Percentiles rank a stretch among this genome's conserved stretches.
phyloP scores from a whole-genome alignment of 2,888 invertebrate genomes.

The Ophraella communa region DNA sequence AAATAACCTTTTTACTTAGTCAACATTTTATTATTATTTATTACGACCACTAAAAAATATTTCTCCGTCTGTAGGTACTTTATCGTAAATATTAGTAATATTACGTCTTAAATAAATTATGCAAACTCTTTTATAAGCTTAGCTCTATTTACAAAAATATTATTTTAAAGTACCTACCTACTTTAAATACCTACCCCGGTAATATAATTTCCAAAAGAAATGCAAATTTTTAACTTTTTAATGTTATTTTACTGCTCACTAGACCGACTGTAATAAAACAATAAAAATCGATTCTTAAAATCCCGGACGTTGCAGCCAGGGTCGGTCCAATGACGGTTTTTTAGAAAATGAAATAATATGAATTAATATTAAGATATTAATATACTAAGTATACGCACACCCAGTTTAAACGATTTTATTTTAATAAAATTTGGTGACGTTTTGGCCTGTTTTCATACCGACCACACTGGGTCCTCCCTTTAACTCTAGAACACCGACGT shows the following conservation, averaged over 20 bases:
- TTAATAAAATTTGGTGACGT: no score
- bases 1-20: no score
- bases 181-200: background rate
- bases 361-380: no score
- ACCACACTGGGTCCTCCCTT: no score
- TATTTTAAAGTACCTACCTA: background rate
- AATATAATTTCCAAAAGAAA: conserved; percentile 20
- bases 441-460: no score
- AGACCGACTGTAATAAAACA: conserved; percentile 24
- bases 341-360: background rate
- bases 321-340: background rate
- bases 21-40: background rate
- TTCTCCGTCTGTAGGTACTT: background rate
- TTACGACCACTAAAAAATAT: background rate
- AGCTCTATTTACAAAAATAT: background rate
- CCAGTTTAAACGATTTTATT: no score
- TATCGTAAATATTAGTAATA: background rate
- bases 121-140: background rate
- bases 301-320: conserved; percentile 1
- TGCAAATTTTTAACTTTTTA: conserved; percentile 30
- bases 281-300: conserved; percentile 30
- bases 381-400: no score
- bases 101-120: background rate
- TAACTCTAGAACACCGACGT: no score
- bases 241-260: conserved; percentile 18